A percentile compares a stretch with the other conserved stretches of the same genome.
These are phyloP conservation scores for Forbesichthys agassizii DNA, from an alignment of 2,113 vertebrate species.

Conservation along the genomic window DNA sequence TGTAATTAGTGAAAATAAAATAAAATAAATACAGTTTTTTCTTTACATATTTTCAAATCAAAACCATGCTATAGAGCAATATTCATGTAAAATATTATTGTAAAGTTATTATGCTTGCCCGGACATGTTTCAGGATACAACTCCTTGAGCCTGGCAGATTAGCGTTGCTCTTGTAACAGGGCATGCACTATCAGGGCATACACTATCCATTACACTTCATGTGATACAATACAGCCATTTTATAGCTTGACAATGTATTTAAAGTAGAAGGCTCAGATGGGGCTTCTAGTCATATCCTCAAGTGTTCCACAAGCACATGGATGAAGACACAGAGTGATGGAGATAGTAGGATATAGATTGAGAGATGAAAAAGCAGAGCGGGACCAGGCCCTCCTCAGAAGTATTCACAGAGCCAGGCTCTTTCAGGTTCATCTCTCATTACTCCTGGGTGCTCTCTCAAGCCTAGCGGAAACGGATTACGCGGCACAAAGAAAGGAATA, in stretches of 20 bases:
- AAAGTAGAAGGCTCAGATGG: constrained; percentile 50
- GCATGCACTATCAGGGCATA: no score
- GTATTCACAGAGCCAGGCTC: constrained; percentile 59
- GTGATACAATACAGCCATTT: constrained; percentile 48
- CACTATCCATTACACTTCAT: constrained; percentile 21
- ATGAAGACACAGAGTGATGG: constrained; percentile 45
- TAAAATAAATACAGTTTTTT: no score
- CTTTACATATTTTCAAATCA: no score
- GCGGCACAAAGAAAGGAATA: constrained; percentile 70
- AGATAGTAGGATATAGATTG: constrained; percentile 49
- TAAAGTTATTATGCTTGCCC: no score
- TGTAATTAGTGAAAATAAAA: no score
- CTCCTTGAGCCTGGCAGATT: no score
- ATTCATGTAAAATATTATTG: no score
- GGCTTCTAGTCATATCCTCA: constrained; percentile 62
- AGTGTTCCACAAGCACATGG: constrained; percentile 51
- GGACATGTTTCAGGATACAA: no score
- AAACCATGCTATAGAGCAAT: no score
- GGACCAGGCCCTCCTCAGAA: constrained; percentile 60
- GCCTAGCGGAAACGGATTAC: constrained; percentile 71
- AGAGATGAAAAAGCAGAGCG: constrained; percentile 37
- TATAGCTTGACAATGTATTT: constrained; percentile 46
- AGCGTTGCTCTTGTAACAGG: no score
- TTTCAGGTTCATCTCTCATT: constrained; percentile 76
- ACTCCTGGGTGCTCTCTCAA: constrained; percentile 69